A percentile compares a stretch with the other conserved stretches of the same genome.
phyloP scores from a whole-genome alignment of 2,797 vertebrate species.

The Vultur gryphus region DNA sequence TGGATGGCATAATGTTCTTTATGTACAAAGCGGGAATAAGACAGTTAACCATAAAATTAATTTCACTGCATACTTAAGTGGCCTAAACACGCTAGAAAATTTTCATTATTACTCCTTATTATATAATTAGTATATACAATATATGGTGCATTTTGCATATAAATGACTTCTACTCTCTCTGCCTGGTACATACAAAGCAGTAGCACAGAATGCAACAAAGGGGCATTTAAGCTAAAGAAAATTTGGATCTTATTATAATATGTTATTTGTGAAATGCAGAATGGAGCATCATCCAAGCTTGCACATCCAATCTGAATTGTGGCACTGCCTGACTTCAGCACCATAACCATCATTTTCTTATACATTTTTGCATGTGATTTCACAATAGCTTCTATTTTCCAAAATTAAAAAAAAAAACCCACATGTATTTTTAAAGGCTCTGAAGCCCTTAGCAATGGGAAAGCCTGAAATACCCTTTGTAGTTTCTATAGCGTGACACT shows the following conservation, averaged over 20 bases:
- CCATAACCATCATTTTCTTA: background rate
- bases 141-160: conserved; percentile 29
- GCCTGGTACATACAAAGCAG: background rate
- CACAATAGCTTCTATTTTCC: background rate
- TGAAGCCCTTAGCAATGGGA: background rate
- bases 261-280: background rate
- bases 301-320: background rate
- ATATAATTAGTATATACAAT: conserved; percentile 51
- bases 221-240: background rate
- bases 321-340: background rate
- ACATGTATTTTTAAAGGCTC: background rate
- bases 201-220: background rate
- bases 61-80: background rate
- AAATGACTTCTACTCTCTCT: conserved; percentile 17
- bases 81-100: conserved; percentile 35
- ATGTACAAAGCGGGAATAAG: conserved; percentile 20
- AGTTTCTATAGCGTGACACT: background rate
- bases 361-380: background rate
- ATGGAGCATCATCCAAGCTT: background rate
- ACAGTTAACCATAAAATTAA: conserved; percentile 50
- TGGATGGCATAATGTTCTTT: background rate
- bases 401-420: background rate
- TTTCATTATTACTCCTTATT: conserved; percentile 48
- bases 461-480: background rate
- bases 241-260: background rate